Evolutionary conservation across 2,113 vertebrate species (phyloP).

Genomic region (Ameiurus melas): DNA sequence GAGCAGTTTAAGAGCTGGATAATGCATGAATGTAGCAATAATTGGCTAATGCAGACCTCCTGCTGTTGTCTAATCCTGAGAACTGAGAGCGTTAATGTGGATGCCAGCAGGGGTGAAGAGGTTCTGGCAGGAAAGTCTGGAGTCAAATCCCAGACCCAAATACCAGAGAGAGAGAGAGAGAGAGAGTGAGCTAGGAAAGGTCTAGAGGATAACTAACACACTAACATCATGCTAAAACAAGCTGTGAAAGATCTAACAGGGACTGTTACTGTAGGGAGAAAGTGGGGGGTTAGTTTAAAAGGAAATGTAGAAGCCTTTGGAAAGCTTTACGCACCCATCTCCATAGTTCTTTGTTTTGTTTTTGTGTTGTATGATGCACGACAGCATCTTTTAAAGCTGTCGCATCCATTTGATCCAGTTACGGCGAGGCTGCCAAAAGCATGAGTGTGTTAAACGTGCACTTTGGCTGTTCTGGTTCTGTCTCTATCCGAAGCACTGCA

Average conservation of each 20-base stretch:
- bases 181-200: background rate
- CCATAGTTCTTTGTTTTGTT: background rate
- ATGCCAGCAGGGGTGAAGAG: constrained; percentile 3
- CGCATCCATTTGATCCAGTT: background rate
- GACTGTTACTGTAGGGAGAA: background rate
- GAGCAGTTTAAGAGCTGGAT: background rate
- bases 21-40: background rate
- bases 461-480: constrained; percentile 15
- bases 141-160: constrained; percentile 10
- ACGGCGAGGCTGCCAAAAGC: background rate
- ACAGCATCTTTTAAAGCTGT: background rate
- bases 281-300: background rate
- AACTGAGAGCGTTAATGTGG: constrained; percentile 1
- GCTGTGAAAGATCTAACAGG: background rate
- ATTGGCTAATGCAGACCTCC: background rate
- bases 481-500: background rate
- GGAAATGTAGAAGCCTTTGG: background rate
- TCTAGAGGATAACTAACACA: background rate
- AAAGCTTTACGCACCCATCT: background rate
- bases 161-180: background rate
- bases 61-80: background rate
- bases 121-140: background rate
- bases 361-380: background rate
- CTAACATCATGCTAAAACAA: background rate
- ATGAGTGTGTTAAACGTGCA: background rate